Percentiles rank a stretch among this genome's conserved stretches.
phyloP scores from a whole-genome alignment of 2,888 invertebrate species.

The Leptinotarsa rubiginosa region DNA sequence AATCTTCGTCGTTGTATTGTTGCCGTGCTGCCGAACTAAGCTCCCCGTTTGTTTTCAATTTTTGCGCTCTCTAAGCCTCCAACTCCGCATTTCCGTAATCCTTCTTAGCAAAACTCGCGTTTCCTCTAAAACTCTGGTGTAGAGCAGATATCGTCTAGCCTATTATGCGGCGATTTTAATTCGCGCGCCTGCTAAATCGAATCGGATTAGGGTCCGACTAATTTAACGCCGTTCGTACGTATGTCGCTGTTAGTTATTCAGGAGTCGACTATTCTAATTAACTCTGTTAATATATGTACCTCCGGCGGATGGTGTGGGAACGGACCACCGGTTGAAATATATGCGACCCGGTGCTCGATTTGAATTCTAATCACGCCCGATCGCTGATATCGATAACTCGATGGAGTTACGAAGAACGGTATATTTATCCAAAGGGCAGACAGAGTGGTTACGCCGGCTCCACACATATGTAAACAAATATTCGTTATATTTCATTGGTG shows the following conservation, averaged over 20 bases:
- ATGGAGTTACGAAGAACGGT: too few relatives aligned
- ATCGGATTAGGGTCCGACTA: slow-evolving; percentile 52
- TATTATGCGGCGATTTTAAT: slow-evolving; percentile 33
- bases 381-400: slow-evolving; percentile 4
- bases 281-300: slow-evolving; percentile 8
- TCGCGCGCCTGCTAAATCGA: slow-evolving; percentile 45
- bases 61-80: not conserved
- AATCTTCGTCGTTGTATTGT: too few relatives aligned
- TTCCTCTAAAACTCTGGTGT: not conserved
- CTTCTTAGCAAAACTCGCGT: not conserved
- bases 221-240: slow-evolving; percentile 54
- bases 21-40: not conserved
- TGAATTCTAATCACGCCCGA: not conserved
- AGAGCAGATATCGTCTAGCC: slow-evolving; percentile 8
- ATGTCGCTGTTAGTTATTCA: slow-evolving; percentile 22
- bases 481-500: too few relatives aligned
- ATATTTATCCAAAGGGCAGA: too few relatives aligned
- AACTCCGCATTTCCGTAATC: slow-evolving; percentile 7
- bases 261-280: slow-evolving; percentile 7
- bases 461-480: too few relatives aligned
- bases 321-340: slow-evolving; percentile 2
- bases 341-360: not conserved
- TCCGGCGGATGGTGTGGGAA: not conserved
- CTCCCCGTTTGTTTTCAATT: not conserved
- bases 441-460: too few relatives aligned